Evolutionary conservation across 2,888 invertebrate species (phyloP), one percentile per base, ranked within the genome.

Genomic region (Dynastes hyllus): DNA sequence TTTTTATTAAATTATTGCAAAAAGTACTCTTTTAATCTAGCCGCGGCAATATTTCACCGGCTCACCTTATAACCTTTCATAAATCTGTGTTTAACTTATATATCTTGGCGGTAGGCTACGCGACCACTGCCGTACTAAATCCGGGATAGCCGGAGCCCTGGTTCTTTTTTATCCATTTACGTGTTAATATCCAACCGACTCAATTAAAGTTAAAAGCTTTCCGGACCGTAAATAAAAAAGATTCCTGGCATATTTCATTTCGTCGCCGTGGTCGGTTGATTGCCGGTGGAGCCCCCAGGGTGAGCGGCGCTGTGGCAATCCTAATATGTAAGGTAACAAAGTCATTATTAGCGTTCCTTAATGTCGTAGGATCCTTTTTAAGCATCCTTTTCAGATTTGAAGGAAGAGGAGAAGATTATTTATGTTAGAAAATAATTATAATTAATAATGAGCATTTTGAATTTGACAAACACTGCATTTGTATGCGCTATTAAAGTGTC

Each of bases 31-130:
- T 75, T 75, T 75, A 75, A 75, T 75, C 73, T 61, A 40, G 45
- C 61, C 45, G 13, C 13, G 73, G 73, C 22, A 75, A 75, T 75
- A 75, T 75, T 75, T 75, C 63, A 75, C 45, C 22, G 22, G 58
- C 58, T 73, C 58, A 73, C 73, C 73, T 75, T 61, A 75, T 75
- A 75, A 75, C 63, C 63, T 61, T 75, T 75, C 73, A 75, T 75
- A 75, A 75, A 75, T 75, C 73, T 75, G 73, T 75, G 61, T 75
- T 75, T 75, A 75, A 75, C 73, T 63, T 75, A 75, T 75, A 75
- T 45, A 61, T 61, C 61, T 75, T 61, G 27, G 51, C 51, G n/a
- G 67, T 16, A 37, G 22, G 27, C 9, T 22, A 16, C 22, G 58
- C 45, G 45, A 45, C 45, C 45, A 11, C 45, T 8, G 11, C 1